These are phyloP conservation scores for Delphinapterus leucas DNA, from an alignment of 2,113 vertebrate genomes.

Conservation along the genomic window DNA sequence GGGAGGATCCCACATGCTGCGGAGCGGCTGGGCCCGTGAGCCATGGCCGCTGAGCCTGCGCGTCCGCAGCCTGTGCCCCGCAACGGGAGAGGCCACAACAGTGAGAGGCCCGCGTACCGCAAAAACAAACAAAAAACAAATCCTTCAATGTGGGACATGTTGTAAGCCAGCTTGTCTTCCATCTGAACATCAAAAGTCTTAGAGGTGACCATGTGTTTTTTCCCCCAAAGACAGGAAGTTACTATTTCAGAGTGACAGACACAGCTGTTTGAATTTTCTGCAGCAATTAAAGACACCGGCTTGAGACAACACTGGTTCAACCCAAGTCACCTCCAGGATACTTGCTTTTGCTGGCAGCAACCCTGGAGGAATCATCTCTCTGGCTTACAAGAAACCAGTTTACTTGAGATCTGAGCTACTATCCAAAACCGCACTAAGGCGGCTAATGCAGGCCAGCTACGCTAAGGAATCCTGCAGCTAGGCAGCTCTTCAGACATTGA, in stretches of 20 bases:
- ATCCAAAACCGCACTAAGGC: neutral
- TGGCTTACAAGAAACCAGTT: neutral
- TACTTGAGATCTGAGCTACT: neutral
- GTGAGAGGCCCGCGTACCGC: too few relatives aligned
- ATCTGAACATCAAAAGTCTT: neutral
- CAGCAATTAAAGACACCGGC: neutral
- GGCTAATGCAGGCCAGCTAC: neutral
- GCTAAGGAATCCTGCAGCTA: neutral
- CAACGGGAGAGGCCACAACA: too few relatives aligned
- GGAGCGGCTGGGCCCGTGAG: too few relatives aligned
- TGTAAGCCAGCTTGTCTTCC: neutral
- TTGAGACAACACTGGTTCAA: neutral
- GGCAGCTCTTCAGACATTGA: neutral
- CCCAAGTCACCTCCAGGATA: neutral
- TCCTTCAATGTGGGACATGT: neutral
- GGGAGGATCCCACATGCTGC: too few relatives aligned
- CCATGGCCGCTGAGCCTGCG: too few relatives aligned
- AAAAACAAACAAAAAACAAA: neutral
- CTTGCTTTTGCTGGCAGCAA: neutral
- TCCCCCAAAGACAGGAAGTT: neutral
- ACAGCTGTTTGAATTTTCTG: neutral
- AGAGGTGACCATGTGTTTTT: neutral
- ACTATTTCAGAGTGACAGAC: neutral
- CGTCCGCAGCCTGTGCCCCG: fast-evolving
- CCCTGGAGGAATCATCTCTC: neutral